phyloP scores from a whole-genome alignment of 92 coral and sea anemone genomes.

The Actinostola sp. region DNA sequence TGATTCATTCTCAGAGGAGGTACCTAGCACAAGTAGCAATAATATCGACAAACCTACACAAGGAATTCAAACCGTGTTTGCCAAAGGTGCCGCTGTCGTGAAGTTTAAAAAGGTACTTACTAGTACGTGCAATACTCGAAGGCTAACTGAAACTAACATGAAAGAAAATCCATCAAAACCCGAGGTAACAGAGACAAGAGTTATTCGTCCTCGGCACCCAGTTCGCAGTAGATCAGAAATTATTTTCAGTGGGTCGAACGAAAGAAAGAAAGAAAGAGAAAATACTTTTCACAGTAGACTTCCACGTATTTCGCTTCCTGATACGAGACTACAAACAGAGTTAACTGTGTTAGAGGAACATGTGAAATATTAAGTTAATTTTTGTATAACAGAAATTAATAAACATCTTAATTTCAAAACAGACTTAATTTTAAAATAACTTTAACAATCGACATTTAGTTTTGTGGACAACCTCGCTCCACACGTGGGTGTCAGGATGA shows the following conservation, averaged over 20 bases:
- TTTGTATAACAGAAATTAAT: too few relatives aligned
- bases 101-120: conserved; percentile 5
- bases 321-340: not conserved
- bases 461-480: too few relatives aligned
- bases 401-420: not conserved
- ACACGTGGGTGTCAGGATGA: too few relatives aligned
- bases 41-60: not conserved
- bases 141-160: not conserved
- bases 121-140: conserved; percentile 1
- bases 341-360: conserved; percentile 19
- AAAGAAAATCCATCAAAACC: not conserved
- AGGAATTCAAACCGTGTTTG: conserved; percentile 11
- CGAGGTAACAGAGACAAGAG: not conserved
- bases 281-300: not conserved
- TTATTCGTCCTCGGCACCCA: conserved; percentile 10
- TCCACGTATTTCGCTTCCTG: conserved; percentile 11
- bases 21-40: not conserved
- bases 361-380: too few relatives aligned
- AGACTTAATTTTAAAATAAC: not conserved
- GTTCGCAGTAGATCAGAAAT: conserved; percentile 21
- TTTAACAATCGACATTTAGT: too few relatives aligned
- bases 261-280: conserved; percentile 8
- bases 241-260: not conserved
- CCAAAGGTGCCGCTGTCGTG: conserved; percentile 23
- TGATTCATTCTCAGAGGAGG: not conserved